Percentiles rank a stretch among this genome's conserved stretches.
Conservation (phyloP, 1,140 invertebrate species). For the Holotrichia oblita region DNA sequence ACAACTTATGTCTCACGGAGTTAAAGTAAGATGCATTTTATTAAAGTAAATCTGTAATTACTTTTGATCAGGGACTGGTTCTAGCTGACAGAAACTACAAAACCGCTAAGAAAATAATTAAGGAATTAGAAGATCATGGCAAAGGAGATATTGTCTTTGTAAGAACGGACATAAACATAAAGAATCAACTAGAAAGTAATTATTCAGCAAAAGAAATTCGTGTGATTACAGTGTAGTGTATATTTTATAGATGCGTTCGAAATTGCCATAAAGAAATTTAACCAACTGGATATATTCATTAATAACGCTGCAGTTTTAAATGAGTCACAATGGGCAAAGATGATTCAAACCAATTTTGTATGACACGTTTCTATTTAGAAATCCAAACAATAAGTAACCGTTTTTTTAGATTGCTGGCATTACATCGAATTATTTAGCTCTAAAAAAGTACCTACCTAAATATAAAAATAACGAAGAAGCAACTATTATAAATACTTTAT, state of each 20-base stretch:
- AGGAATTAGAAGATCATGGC: conserved; percentile 3
- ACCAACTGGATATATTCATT: conserved; percentile 13
- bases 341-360: conserved; percentile 39
- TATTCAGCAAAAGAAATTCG: not conserved
- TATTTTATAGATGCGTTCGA: conserved; percentile 26
- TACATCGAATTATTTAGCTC: conserved; percentile 47
- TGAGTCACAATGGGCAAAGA: conserved; percentile 15
- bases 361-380: not conserved
- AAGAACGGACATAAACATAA: not conserved
- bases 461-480: conserved; percentile 48
- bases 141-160: conserved; percentile 7
- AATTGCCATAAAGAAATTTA: not conserved
- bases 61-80: not conserved
- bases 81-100: not conserved
- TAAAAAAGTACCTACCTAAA: conserved; percentile 54
- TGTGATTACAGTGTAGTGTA: not conserved
- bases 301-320: conserved; percentile 20
- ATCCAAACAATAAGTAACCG: not conserved
- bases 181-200: not conserved
- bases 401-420: conserved; percentile 20
- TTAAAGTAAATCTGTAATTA: not conserved
- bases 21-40: conserved; percentile 14
- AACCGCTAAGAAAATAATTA: not conserved
- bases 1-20: not conserved
- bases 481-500: conserved; percentile 51